phyloP scores from a whole-genome alignment of 2,888 invertebrate genomes.

The Sylvicola cinctus region DNA sequence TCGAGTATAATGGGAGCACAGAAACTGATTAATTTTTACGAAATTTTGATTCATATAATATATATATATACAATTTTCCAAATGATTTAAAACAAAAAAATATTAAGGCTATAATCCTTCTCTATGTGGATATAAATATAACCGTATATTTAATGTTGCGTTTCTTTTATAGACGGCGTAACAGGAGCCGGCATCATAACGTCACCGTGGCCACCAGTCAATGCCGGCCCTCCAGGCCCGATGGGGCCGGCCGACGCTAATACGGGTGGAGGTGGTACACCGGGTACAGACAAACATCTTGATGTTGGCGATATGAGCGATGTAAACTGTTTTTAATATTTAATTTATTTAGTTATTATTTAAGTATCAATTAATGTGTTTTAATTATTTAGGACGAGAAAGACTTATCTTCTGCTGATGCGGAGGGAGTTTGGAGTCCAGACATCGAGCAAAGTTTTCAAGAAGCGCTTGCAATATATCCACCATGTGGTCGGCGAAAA shows the following conservation, averaged over 20 bases:
- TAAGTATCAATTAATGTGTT: conserved; percentile 1
- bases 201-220: conserved; percentile 89
- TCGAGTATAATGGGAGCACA: too few relatives aligned
- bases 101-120: too few relatives aligned
- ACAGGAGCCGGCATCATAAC: conserved; percentile 84
- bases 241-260: conserved; percentile 60
- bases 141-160: too few relatives aligned
- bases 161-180: conserved; percentile 42
- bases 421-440: conserved; percentile 99
- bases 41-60: too few relatives aligned
- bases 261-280: conserved; percentile 81
- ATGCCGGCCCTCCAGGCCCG: conserved; percentile 41
- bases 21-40: too few relatives aligned
- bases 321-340: conserved; percentile 29
- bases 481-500: conserved; percentile 97
- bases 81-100: too few relatives aligned
- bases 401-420: conserved; percentile 88
- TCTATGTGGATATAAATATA: too few relatives aligned
- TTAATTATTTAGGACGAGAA: conserved; percentile 56
- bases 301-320: conserved; percentile 87
- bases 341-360: conserved; percentile 1
- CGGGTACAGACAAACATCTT: conserved; percentile 74
- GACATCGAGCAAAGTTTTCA: conserved; percentile 99
- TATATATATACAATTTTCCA: too few relatives aligned
- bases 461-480: conserved; percentile 98